Base-by-base conservation (phyloP, 2,888 invertebrate genomes). In the Chrysolina oricalcia region DNA sequence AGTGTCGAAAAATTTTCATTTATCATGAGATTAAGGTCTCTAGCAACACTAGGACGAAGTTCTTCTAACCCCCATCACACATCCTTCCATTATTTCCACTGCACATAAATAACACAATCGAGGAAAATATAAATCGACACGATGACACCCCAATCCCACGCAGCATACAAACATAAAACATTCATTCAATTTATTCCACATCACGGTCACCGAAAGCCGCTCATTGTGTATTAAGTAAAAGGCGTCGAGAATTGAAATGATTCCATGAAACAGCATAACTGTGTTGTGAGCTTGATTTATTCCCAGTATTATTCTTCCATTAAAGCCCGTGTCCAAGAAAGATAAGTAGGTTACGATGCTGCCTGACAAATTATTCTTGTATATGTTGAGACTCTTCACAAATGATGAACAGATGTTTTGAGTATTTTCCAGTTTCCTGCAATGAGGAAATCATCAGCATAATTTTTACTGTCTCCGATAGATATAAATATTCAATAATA, bases 351-450 rank as follows among this genome's bases (percentile, higher is more conserved):
- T 81, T 81, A 81, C 73, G 74, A 79, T 76, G 78, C 73, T 78
- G 71, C 69, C 79, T 81, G 81, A 80, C 80, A 81, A 81, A 80
- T 81, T 80, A 80, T 80, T 80, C 79, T 78, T 81, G 80, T 80
- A 80, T 78, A 81, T 79, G 77, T 73, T 73, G 67, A 62, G 77
- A 53, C 53, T 75, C 76, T 74, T 73, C 72, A 80, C 80, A 81
- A 81, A n/a, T n/a, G n/a, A n/a, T n/a, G n/a, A n/a, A n/a, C n/a
- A n/a, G n/a, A n/a, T n/a, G n/a, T n/a, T n/a, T n/a, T n/a, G n/a
- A n/a, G n/a, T n/a, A n/a, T n/a, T n/a, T n/a, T n/a, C n/a, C n/a
- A n/a, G n/a, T n/a, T n/a, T n/a, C n/a, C n/a, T n/a, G n/a, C n/a
- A n/a, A n/a, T n/a, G n/a, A n/a, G n/a, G n/a, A n/a, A n/a, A n/a